Percentiles rank a stretch among this genome's conserved stretches.
Conservation (phyloP, 1,140 invertebrate genomes). For the Microplitis demolitor region DNA sequence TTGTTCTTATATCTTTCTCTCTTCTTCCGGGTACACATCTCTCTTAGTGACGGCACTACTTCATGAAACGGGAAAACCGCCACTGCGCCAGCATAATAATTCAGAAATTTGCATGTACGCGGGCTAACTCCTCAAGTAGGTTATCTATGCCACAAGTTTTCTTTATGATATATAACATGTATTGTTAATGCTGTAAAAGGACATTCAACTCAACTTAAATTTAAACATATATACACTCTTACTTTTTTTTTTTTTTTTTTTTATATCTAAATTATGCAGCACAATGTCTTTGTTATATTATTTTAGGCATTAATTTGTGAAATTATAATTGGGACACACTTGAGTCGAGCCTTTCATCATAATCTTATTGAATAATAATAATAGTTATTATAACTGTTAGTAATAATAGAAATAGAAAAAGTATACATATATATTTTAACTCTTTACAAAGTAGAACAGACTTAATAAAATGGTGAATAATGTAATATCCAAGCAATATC, state of each 20-base stretch:
- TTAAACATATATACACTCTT: neutral
- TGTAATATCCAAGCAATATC: constrained; percentile 55
- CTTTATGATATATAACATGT: constrained; percentile 56
- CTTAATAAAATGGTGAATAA: constrained; percentile 48
- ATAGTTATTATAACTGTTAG: too few relatives aligned
- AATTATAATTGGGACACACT: too few relatives aligned
- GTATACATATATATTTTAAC: constrained; percentile 35
- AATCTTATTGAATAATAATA: too few relatives aligned
- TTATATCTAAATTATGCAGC: too few relatives aligned
- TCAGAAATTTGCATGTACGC: constrained; percentile 64
- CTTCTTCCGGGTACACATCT: neutral
- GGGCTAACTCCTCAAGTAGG: constrained; percentile 63
- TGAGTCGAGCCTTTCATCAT: too few relatives aligned
- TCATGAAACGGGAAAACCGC: constrained; percentile 16
- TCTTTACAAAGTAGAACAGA: constrained; percentile 43
- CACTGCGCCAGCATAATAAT: constrained; percentile 56
- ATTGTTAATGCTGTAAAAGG: constrained; percentile 19
- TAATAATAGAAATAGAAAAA: too few relatives aligned
- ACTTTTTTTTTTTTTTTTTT: neutral
- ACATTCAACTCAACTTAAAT: neutral
- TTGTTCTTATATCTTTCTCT: constrained; percentile 29
- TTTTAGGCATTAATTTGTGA: too few relatives aligned
- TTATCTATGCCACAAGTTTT: constrained; percentile 63
- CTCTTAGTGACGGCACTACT: neutral
- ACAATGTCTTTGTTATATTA: too few relatives aligned